phyloP scores from a whole-genome alignment of 92 coral and sea anemone species.

The Hydrozoanthus gracilis region DNA sequence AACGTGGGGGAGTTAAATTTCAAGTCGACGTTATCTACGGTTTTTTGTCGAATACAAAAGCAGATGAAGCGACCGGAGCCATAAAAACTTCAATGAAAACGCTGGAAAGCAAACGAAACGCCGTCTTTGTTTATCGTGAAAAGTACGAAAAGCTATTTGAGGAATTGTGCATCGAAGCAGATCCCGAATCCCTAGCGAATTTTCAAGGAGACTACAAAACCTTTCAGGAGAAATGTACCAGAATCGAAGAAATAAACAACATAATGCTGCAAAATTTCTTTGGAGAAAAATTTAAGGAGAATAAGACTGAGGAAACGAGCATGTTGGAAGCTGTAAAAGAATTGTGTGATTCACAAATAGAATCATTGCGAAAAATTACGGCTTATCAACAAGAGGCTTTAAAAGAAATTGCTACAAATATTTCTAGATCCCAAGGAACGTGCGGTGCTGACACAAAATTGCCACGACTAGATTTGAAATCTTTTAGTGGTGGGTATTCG shows the following conservation, averaged over 20 bases:
- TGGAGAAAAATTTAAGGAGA: background rate
- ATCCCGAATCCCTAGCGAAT: too few species aligned
- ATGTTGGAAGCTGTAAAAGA: background rate
- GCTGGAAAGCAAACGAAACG: too few species aligned
- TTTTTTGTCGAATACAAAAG: too few species aligned
- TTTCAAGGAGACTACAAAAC: too few species aligned
- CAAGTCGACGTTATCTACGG: too few species aligned
- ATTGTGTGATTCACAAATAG: background rate
- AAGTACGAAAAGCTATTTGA: too few species aligned
- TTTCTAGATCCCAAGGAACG: background rate
- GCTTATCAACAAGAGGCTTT: background rate
- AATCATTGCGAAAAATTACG: background rate
- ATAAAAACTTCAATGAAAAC: too few species aligned
- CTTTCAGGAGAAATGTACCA: too few species aligned
- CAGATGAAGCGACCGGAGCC: too few species aligned
- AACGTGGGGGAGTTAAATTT: too few species aligned
- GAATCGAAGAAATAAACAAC: background rate
- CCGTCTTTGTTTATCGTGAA: too few species aligned
- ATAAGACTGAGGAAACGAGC: background rate
- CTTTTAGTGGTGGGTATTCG: slow-evolving; percentile 39
- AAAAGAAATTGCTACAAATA: background rate
- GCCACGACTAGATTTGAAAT: slow-evolving; percentile 34
- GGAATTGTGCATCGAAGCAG: too few species aligned
- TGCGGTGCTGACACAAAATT: background rate
- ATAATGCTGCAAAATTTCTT: background rate